These are phyloP conservation scores for Nemoura dubitans DNA, from an alignment of 2,888 invertebrate genomes.

Conservation along the genomic window DNA sequence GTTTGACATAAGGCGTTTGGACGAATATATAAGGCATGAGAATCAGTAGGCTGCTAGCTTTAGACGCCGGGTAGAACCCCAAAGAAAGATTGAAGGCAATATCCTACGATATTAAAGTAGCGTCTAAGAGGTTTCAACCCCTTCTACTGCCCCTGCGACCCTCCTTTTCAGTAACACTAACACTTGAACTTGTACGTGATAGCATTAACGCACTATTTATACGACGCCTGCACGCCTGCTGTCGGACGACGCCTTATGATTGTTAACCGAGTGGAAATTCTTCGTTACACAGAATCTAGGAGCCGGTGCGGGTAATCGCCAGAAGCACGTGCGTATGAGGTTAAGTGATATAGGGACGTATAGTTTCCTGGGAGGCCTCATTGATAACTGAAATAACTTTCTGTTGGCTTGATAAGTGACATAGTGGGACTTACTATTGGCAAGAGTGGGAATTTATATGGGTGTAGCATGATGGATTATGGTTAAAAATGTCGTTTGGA, in stretches of 20 bases:
- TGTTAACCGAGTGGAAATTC: constrained; percentile 14
- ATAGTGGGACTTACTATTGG: neutral
- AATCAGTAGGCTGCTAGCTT: constrained; percentile 27
- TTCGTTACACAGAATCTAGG: constrained; percentile 14
- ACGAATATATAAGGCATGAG: constrained; percentile 15
- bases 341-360: neutral
- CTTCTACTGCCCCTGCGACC: constrained; percentile 17
- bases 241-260: constrained; percentile 27
- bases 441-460: neutral
- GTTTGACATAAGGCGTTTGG: constrained; percentile 15
- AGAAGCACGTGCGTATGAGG: neutral
- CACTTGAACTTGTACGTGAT: constrained; percentile 41
- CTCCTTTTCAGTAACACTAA: constrained; percentile 42
- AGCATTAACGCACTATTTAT: constrained; percentile 40
- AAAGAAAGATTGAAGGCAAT: constrained; percentile 41
- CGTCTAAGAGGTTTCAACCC: constrained; percentile 32
- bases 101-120: constrained; percentile 41
- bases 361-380: neutral
- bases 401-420: neutral
- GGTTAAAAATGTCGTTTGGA: neutral
- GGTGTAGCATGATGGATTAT: neutral
- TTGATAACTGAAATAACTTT: neutral
- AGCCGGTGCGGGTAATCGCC: neutral
- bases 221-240: constrained; percentile 17
- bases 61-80: neutral